Percentiles rank a stretch among this genome's conserved stretches.
Conservation (phyloP, 2,797 vertebrate genomes). For the Bufotes viridis region DNA sequence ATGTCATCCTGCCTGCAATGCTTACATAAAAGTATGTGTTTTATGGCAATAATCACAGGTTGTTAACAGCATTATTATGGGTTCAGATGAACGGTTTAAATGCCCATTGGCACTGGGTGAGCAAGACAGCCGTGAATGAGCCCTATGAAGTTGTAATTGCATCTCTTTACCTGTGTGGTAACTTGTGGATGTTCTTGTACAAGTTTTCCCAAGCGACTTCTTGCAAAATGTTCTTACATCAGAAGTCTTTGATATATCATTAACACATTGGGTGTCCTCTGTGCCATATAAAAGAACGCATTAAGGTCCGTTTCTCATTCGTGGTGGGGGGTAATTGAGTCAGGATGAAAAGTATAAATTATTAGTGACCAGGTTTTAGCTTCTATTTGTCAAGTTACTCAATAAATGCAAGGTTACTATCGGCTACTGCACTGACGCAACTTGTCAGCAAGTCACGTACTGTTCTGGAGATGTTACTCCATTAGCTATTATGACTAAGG, state of each 20-base stretch:
- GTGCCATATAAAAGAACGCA: neutral
- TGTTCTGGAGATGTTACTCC: neutral
- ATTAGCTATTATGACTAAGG: neutral
- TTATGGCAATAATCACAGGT: slow-evolving; percentile 36
- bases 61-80: slow-evolving; percentile 29
- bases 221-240: slow-evolving; percentile 28
- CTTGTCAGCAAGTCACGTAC: neutral
- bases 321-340: slow-evolving; percentile 3
- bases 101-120: slow-evolving; percentile 37
- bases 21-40: slow-evolving; percentile 13
- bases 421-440: no score
- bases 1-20: slow-evolving; percentile 4
- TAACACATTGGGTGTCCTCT: slow-evolving; percentile 2
- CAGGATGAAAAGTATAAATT: neutral
- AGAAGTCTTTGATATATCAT: slow-evolving; percentile 6
- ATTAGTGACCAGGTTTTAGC: neutral
- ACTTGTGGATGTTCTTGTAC: neutral
- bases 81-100: slow-evolving; percentile 21
- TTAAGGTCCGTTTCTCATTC: neutral
- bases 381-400: neutral
- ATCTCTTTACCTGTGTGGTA: slow-evolving; percentile 45
- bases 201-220: slow-evolving; percentile 6
- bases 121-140: slow-evolving; percentile 25
- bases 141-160: slow-evolving; percentile 46
- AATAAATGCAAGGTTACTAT: neutral